These are phyloP conservation scores for Furcifer pardalis DNA, from an alignment of 2,797 vertebrate genomes.

Conservation along the genomic window DNA sequence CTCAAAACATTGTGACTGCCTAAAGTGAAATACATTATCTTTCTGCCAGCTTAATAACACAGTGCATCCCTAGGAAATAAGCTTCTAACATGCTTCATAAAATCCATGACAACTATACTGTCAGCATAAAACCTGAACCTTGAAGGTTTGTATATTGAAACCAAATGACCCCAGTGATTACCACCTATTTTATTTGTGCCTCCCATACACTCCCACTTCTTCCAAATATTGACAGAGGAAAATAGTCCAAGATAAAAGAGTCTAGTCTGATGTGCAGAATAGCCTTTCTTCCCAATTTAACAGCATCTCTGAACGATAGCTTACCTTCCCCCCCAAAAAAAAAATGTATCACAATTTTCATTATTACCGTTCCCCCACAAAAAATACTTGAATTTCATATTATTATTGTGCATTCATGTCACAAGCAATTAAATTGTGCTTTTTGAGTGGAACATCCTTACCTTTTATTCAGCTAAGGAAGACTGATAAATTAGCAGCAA, in stretches of 20 bases:
- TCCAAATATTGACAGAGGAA: background rate
- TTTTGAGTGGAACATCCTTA: background rate
- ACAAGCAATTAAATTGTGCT: too few relatives aligned
- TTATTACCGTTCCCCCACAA: background rate
- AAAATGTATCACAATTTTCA: background rate
- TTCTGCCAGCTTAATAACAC: constrained; percentile 51
- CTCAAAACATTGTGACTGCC: constrained; percentile 67
- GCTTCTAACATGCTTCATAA: constrained; percentile 55
- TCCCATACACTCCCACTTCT: background rate
- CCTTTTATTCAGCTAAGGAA: background rate
- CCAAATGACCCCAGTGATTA: constrained; percentile 35
- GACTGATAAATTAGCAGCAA: background rate
- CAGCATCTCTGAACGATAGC: background rate
- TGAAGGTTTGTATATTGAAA: constrained; percentile 56
- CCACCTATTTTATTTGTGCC: constrained; percentile 25
- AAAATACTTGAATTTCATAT: too few relatives aligned
- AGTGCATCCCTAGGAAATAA: constrained; percentile 63
- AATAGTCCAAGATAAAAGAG: background rate
- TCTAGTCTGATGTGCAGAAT: constrained; percentile 1
- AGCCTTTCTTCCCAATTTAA: constrained; percentile 1
- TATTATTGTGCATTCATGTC: too few relatives aligned
- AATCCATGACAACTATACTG: constrained; percentile 61
- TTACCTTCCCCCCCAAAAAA: background rate
- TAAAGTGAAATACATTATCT: constrained; percentile 64
- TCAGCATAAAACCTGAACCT: constrained; percentile 58